Conservation (phyloP, 1,140 invertebrate species). For the Megalonaias nervosa region DNA sequence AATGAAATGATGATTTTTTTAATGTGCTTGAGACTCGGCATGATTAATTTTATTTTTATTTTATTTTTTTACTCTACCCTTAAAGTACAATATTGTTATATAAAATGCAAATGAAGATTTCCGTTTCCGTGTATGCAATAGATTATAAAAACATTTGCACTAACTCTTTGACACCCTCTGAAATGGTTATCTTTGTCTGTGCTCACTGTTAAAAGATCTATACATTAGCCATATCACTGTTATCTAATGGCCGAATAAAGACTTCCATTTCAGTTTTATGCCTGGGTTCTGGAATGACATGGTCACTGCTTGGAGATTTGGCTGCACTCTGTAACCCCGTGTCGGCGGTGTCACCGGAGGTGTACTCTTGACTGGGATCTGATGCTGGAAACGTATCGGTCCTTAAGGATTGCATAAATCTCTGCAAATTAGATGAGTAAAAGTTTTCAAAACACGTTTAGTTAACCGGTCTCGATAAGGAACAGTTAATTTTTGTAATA, state of each 20-base stretch:
- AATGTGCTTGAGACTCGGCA: no score
- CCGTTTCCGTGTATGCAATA: no score
- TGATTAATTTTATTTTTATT: no score
- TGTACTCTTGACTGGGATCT: slow-evolving; percentile 48
- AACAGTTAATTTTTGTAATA: slow-evolving; percentile 1
- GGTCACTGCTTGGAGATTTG: slow-evolving; percentile 20
- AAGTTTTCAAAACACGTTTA: slow-evolving; percentile 13
- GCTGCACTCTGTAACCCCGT: slow-evolving; percentile 41
- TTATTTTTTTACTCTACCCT: no score
- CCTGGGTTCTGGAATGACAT: slow-evolving; percentile 10
- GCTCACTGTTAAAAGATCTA: no score
- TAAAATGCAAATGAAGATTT: no score
- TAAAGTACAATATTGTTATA: no score
- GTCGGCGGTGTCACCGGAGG: slow-evolving; percentile 54
- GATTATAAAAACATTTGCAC: no score
- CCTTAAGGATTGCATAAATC: slow-evolving; percentile 49
- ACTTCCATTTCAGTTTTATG: slow-evolving; percentile 49
- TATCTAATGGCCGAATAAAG: slow-evolving; percentile 37
- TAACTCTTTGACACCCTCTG: no score
- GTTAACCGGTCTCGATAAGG: not conserved
- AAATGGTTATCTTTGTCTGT: no score
- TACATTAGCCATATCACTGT: slow-evolving; percentile 12
- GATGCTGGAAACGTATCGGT: slow-evolving; percentile 42
- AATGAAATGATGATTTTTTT: no score
- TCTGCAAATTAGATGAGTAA: slow-evolving; percentile 33